Conservation (phyloP, 2,797 vertebrate species). For the Darevskia nairensis region DNA sequence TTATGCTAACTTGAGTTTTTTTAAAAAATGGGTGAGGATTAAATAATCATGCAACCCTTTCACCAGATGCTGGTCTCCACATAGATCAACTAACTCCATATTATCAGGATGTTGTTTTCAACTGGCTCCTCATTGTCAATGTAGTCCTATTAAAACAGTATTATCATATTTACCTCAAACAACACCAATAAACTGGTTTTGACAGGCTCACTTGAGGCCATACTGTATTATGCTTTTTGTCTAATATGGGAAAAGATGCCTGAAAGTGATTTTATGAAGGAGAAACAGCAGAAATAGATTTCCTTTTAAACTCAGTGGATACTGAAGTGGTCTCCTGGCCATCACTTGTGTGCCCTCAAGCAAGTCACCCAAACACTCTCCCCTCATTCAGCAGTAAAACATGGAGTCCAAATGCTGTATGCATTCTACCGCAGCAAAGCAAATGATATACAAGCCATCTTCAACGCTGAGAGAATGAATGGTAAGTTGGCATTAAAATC, state of each 20-base stretch:
- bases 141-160: not conserved
- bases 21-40: not conserved
- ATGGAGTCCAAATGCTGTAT: not conserved
- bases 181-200: not conserved
- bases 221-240: not conserved
- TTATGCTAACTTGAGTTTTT: not conserved
- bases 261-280: not conserved
- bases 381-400: no score
- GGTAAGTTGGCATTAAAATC: not conserved
- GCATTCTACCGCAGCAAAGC: not conserved
- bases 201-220: not conserved
- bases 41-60: constrained; percentile 39
- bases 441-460: not conserved
- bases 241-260: not conserved
- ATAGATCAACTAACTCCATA: not conserved
- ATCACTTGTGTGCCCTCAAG: not conserved
- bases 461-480: not conserved
- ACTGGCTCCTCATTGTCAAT: not conserved
- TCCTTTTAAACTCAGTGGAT: no score
- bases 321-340: not conserved
- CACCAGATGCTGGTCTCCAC: not conserved
- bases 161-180: not conserved
- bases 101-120: not conserved
- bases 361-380: not conserved
- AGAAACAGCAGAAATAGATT: not conserved